Percentiles rank a stretch among this genome's conserved stretches.
Evolutionary conservation across 1,140 invertebrate species (phyloP).

Genomic region (Contarinia nasturtii): DNA sequence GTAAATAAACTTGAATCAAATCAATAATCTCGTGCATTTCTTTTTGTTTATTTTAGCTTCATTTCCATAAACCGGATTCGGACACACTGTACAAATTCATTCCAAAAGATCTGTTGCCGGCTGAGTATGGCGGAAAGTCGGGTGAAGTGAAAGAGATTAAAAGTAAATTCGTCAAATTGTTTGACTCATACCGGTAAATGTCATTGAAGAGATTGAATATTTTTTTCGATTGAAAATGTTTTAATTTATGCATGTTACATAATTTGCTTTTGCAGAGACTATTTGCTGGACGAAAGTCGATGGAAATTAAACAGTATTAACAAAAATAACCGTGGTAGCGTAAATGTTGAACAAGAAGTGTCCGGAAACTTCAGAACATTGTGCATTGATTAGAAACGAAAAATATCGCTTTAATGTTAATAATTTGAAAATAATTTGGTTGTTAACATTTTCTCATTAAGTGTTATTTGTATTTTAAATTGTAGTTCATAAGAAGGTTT

Average conservation of each 20-base stretch:
- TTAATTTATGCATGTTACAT: neutral
- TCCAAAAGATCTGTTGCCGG: slow-evolving; percentile 36
- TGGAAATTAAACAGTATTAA: neutral
- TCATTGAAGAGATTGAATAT: neutral
- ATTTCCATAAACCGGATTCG: slow-evolving; percentile 37
- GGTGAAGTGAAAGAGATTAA: slow-evolving; percentile 22
- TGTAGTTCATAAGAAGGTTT: too few species aligned
- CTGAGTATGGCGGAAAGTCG: slow-evolving; percentile 40
- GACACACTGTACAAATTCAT: slow-evolving; percentile 36
- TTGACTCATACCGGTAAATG: neutral
- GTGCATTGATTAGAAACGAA: too few species aligned
- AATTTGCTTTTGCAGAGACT: neutral
- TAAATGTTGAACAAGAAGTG: too few species aligned
- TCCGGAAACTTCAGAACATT: too few species aligned
- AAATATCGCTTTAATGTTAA: too few species aligned
- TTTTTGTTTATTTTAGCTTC: slow-evolving; percentile 26
- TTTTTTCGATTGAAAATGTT: neutral
- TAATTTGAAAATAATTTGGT: too few species aligned
- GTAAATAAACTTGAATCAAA: neutral
- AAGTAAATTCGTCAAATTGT: neutral
- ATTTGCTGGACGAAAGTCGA: slow-evolving; percentile 1
- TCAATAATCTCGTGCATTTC: neutral
- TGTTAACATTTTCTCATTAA: too few species aligned
- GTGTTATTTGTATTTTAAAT: too few species aligned
- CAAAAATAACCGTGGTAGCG: too few species aligned